Conservation (phyloP, 2,113 vertebrate genomes). For the Phasianus colchicus region DNA sequence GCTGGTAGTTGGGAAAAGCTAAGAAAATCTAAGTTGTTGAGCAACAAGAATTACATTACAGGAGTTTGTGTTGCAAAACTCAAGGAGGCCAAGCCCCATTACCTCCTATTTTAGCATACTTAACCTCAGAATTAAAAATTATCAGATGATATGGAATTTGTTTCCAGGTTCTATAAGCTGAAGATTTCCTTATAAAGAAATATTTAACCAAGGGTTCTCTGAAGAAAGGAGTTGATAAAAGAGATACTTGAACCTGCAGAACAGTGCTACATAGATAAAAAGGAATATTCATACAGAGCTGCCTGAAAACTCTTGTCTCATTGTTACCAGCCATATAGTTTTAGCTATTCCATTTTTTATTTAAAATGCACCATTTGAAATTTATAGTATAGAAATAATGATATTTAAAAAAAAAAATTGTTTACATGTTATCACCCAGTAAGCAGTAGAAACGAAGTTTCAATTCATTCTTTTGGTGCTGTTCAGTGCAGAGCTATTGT, state of each 20-base stretch:
- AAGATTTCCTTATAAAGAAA: neutral
- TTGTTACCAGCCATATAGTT: neutral
- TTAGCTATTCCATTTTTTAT: neutral
- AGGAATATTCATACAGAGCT: neutral
- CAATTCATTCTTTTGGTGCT: neutral
- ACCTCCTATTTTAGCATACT: neutral
- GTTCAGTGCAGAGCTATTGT: neutral
- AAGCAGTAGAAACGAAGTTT: neutral
- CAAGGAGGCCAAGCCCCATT: neutral
- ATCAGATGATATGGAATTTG: neutral
- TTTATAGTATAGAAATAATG: neutral
- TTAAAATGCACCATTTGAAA: neutral
- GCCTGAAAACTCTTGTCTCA: neutral
- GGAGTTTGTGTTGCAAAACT: neutral
- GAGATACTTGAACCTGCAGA: neutral
- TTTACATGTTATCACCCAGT: neutral
- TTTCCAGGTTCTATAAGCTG: neutral
- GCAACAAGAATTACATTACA: neutral
- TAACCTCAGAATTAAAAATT: neutral
- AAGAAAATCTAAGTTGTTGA: neutral
- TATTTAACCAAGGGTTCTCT: conserved; percentile 5
- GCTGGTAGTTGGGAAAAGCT: neutral
- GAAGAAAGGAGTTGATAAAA: neutral
- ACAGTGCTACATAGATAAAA: neutral
- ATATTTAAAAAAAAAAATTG: neutral